Conservation (phyloP, 2,113 vertebrate species). For the Oryzias celebensis region DNA sequence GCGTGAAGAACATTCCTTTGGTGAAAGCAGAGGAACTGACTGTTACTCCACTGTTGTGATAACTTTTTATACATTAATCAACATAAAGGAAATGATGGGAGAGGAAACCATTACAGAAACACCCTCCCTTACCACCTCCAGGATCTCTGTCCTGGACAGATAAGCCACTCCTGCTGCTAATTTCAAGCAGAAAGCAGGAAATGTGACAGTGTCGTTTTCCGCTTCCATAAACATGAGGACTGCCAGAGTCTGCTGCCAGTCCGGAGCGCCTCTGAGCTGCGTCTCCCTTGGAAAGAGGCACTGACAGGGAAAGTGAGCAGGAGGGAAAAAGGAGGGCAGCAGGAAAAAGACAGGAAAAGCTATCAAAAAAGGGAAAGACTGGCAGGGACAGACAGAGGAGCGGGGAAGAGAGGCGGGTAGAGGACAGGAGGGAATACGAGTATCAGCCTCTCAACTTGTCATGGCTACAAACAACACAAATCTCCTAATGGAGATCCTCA, state of each 20-base stretch:
- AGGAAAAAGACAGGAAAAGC: slow-evolving; percentile 61
- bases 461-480: slow-evolving; percentile 86
- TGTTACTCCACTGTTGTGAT: slow-evolving; percentile 6
- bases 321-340: slow-evolving; percentile 50
- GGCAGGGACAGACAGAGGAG: slow-evolving; percentile 24
- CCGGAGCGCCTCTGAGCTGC: slow-evolving; percentile 59
- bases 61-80: slow-evolving; percentile 73
- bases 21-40: slow-evolving; percentile 18
- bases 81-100: slow-evolving; percentile 85
- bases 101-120: slow-evolving; percentile 84
- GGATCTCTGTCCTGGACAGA: slow-evolving; percentile 89
- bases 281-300: slow-evolving; percentile 42
- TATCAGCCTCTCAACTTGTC: slow-evolving; percentile 58
- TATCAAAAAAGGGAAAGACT: slow-evolving; percentile 50
- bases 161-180: slow-evolving; percentile 91
- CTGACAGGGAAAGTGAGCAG: slow-evolving; percentile 44
- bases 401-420: slow-evolving; percentile 37
- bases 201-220: slow-evolving; percentile 90
- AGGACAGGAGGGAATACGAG: slow-evolving; percentile 29
- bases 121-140: slow-evolving; percentile 73
- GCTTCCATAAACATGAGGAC: slow-evolving; percentile 84
- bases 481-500: slow-evolving; percentile 72
- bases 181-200: slow-evolving; percentile 95
- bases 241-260: slow-evolving; percentile 60
- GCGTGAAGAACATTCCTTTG: slow-evolving; percentile 18